A percentile compares a stretch with the other conserved stretches of the same genome.
Conservation (phyloP, 2,888 invertebrate genomes). For the Scaptomyza flava region DNA sequence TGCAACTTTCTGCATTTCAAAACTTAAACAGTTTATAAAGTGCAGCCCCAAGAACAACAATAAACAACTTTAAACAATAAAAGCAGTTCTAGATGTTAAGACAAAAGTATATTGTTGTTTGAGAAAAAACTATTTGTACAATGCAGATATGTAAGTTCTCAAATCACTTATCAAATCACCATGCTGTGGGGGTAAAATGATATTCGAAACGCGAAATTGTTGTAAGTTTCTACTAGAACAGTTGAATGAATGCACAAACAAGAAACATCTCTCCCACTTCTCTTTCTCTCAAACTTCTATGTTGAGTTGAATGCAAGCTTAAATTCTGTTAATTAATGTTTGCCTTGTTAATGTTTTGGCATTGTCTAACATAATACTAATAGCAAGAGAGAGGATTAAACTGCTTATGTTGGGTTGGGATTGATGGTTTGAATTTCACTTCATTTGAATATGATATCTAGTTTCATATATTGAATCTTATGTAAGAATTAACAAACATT, state of each 20-base stretch:
- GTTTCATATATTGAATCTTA: too few relatives aligned
- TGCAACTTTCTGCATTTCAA: constrained; percentile 46
- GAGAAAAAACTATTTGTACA: not conserved
- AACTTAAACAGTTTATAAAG: constrained; percentile 56
- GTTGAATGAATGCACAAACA: constrained; percentile 1
- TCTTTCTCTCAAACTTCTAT: not conserved
- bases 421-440: too few relatives aligned
- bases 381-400: too few relatives aligned
- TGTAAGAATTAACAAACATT: too few relatives aligned
- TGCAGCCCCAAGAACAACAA: not conserved
- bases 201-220: not conserved
- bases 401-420: too few relatives aligned
- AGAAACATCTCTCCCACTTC: constrained; percentile 1
- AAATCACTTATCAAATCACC: not conserved
- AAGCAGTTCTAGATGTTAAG: constrained; percentile 16
- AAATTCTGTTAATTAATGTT: too few relatives aligned
- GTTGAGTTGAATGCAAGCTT: too few relatives aligned
- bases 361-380: too few relatives aligned
- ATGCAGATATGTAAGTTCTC: not conserved
- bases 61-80: not conserved
- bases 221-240: too few relatives aligned
- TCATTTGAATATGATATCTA: too few relatives aligned
- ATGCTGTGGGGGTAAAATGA: not conserved
- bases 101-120: not conserved
- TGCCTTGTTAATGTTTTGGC: too few relatives aligned